phyloP scores from a whole-genome alignment of 2,797 vertebrate species.

The Megalops cyprinoides region DNA sequence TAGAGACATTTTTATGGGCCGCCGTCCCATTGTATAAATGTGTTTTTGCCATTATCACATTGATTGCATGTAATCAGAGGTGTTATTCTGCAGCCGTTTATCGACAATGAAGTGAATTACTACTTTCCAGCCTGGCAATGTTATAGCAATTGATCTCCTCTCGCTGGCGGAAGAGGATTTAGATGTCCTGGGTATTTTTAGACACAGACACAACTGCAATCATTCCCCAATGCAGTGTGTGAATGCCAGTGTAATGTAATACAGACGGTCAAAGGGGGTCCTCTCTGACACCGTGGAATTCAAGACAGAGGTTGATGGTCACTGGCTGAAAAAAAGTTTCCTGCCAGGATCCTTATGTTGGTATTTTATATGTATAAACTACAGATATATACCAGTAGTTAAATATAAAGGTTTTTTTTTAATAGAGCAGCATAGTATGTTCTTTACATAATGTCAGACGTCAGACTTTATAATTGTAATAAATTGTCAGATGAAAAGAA shows the following conservation, averaged over 20 bases:
- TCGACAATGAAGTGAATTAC: conserved; percentile 89
- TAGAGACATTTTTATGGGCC: conserved; percentile 59
- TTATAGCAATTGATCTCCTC: conserved; percentile 95
- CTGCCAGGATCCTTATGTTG: too few species aligned
- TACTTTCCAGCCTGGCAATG: conserved; percentile 87
- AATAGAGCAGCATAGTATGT: too few species aligned
- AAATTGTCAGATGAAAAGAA: too few species aligned
- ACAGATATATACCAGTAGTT: too few species aligned
- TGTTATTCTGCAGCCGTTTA: conserved; percentile 81
- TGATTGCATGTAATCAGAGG: conserved; percentile 88
- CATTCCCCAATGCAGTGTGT: conserved; percentile 51
- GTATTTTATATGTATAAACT: too few species aligned
- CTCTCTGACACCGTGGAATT: not conserved
- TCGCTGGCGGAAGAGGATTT: conserved; percentile 61
- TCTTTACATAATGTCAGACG: too few species aligned
- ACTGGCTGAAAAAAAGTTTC: too few species aligned
- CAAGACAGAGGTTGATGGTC: too few species aligned
- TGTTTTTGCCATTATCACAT: conserved; percentile 83
- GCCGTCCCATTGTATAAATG: conserved; percentile 77
- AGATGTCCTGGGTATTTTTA: conserved; percentile 65
- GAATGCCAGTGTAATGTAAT: conserved; percentile 28
- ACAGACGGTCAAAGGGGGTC: not conserved
- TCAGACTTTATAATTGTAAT: too few species aligned
- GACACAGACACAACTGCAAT: conserved; percentile 68
- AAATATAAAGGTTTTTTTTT: too few species aligned